These are phyloP conservation scores for Caenorhabditis zanzibari DNA, from an alignment of 2,888 invertebrate genomes.

Conservation along the genomic window DNA sequence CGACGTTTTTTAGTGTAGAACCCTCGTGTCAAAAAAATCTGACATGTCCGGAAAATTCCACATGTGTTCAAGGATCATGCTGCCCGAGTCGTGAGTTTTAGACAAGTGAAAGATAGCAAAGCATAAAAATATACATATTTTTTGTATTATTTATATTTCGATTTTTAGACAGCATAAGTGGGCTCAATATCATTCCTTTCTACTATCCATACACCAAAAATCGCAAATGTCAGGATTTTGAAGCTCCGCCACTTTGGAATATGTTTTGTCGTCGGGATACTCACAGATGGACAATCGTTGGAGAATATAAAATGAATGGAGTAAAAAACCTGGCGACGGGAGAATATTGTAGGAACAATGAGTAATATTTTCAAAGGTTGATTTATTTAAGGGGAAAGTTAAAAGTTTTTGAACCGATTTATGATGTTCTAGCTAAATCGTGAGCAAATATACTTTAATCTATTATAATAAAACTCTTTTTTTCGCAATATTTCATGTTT, in stretches of 20 bases:
- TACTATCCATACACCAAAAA: conserved; percentile 1
- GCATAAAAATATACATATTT: not conserved
- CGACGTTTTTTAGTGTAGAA: not conserved
- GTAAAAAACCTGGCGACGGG: conserved; percentile 3
- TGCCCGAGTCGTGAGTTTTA: not conserved
- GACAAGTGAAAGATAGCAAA: not conserved
- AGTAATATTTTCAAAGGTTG: not conserved
- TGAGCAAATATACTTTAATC: not conserved
- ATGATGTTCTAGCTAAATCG: too few relatives aligned
- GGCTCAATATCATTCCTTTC: not conserved
- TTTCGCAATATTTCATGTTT: too few relatives aligned
- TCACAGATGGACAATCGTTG: not conserved
- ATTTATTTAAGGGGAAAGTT: not conserved
- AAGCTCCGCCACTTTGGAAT: conserved; percentile 31
- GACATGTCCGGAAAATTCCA: not conserved
- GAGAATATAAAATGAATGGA: conserved; percentile 1
- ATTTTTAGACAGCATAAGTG: not conserved
- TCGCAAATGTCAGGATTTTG: conserved; percentile 4
- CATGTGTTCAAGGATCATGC: not conserved
- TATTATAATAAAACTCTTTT: too few relatives aligned
- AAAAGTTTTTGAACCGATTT: not conserved
- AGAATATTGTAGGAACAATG: not conserved
- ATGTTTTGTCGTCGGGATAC: conserved; percentile 13
- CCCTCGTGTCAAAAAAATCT: not conserved
- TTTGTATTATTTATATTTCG: not conserved